These are phyloP conservation scores for Phylloscopus trochiloides DNA, from an alignment of 2,113 vertebrate species.

Conservation along the genomic window DNA sequence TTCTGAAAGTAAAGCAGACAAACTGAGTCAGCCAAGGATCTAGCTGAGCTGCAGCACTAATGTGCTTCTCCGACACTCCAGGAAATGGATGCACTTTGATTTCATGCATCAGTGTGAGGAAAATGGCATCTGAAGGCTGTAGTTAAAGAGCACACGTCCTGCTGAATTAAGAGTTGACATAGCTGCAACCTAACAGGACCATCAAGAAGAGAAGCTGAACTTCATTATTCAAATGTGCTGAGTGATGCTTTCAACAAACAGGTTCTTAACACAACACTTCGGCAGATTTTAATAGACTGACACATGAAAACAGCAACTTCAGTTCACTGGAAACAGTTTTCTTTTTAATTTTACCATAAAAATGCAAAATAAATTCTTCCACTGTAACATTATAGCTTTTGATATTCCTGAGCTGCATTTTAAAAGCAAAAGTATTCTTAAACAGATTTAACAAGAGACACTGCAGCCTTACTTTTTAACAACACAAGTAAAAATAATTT, in stretches of 20 bases:
- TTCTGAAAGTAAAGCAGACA: background rate
- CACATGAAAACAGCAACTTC: conserved; percentile 31
- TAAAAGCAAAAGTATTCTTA: conserved; percentile 57
- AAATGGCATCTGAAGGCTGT: background rate
- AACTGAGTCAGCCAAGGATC: background rate
- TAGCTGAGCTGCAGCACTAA: background rate
- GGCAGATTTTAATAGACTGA: conserved; percentile 26
- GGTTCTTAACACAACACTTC: background rate
- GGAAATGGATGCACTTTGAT: background rate
- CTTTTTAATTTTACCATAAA: conserved; percentile 72
- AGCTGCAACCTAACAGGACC: background rate
- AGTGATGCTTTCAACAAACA: background rate
- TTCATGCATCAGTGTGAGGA: background rate
- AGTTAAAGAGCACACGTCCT: background rate
- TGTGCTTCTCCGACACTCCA: background rate
- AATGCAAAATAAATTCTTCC: conserved; percentile 66
- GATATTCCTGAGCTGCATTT: conserved; percentile 63
- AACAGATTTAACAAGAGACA: conserved; percentile 47
- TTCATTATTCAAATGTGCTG: background rate
- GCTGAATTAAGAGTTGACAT: background rate
- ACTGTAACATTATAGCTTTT: conserved; percentile 23
- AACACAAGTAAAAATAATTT: conserved; percentile 69
- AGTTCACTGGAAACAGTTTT: conserved; percentile 61
- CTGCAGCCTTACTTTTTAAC: conserved; percentile 50
- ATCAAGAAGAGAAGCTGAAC: background rate